phyloP scores from a whole-genome alignment of 2,113 vertebrate genomes.

The Oreotrochilus melanogaster region DNA sequence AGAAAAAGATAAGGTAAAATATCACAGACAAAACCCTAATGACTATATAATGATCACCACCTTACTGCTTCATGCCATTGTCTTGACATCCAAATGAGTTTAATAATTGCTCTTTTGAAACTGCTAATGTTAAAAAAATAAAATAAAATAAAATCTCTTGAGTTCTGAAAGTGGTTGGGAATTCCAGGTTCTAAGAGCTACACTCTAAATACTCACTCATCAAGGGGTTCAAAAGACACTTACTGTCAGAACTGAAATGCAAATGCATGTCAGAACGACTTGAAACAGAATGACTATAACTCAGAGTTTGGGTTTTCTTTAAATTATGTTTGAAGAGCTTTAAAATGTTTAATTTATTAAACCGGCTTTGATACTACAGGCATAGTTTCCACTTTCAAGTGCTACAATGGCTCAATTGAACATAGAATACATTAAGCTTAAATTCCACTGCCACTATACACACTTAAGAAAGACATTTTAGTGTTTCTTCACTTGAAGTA shows the following conservation, averaged over 20 bases:
- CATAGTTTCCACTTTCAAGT: conserved; percentile 46
- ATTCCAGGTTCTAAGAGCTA: conserved; percentile 47
- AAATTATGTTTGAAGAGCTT: conserved; percentile 45
- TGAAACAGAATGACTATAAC: conserved; percentile 47
- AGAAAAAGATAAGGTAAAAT: neutral
- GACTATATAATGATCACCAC: neutral
- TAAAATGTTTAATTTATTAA: conserved; percentile 64
- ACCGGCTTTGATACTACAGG: conserved; percentile 33
- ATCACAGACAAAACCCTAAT: neutral
- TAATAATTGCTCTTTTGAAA: conserved; percentile 58
- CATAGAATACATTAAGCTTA: conserved; percentile 22
- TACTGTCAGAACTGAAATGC: conserved; percentile 37
- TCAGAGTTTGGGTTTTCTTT: conserved; percentile 22
- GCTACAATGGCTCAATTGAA: conserved; percentile 11
- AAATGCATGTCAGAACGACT: conserved; percentile 27
- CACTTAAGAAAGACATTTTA: neutral
- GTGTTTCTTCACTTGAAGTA: conserved; percentile 14
- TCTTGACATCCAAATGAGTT: neutral
- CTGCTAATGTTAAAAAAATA: neutral
- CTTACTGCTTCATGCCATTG: neutral
- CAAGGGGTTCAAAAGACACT: conserved; percentile 56
- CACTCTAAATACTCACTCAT: neutral
- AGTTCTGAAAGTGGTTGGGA: conserved; percentile 45
- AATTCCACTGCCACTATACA: neutral
- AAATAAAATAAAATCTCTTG: neutral